Evolutionary conservation across 2,888 invertebrate species (phyloP).

Genomic region (Himalopsyche japonica): DNA sequence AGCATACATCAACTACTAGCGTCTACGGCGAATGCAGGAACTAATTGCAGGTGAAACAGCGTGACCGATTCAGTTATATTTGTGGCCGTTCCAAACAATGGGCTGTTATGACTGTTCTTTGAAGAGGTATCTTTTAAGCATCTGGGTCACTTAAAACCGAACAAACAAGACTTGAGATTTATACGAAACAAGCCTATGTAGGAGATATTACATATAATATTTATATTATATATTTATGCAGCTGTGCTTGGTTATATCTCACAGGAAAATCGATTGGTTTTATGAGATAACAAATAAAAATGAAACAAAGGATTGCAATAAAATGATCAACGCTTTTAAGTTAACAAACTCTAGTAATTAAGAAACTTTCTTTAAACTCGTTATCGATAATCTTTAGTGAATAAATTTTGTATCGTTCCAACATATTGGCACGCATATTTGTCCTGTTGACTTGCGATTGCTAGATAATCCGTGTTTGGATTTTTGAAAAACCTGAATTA

Average conservation of each 20-base stretch:
- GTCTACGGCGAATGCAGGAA: slow-evolving; percentile 11
- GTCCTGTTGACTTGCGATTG: no score
- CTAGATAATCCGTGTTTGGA: no score
- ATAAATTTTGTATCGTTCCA: no score
- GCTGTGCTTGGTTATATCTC: background rate
- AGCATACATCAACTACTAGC: background rate
- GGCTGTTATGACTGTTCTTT: slow-evolving; percentile 20
- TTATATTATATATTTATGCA: background rate
- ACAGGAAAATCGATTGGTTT: background rate
- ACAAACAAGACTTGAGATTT: background rate
- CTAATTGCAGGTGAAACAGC: slow-evolving; percentile 25
- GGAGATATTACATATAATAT: background rate
- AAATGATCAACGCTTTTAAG: background rate
- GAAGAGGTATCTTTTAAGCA: background rate
- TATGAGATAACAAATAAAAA: background rate
- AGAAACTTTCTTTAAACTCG: no score
- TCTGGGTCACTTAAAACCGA: slow-evolving; percentile 24
- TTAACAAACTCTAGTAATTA: no score
- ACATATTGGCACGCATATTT: no score
- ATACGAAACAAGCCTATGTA: background rate
- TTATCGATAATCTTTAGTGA: no score
- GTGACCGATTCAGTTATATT: slow-evolving; percentile 3
- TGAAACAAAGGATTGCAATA: background rate
- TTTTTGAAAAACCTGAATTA: no score
- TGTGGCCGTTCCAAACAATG: slow-evolving; percentile 22